These are phyloP conservation scores for Diploptera punctata DNA, from an alignment of 2,888 invertebrate genomes.

Conservation along the genomic window DNA sequence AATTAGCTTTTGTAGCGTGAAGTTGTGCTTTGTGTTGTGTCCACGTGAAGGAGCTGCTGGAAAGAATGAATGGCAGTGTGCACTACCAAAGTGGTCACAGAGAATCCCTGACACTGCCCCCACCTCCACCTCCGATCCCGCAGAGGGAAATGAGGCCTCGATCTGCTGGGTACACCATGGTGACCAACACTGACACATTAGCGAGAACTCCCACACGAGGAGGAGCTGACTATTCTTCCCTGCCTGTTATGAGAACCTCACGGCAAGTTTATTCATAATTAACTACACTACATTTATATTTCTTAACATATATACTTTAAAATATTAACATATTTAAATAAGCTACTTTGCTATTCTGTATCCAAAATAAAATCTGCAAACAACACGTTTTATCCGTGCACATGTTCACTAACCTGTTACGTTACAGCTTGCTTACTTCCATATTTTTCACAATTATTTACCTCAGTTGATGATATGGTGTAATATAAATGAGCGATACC, in stretches of 20 bases:
- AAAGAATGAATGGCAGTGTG: constrained; percentile 38
- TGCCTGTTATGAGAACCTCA: constrained; percentile 55
- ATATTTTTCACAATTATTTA: too few relatives aligned
- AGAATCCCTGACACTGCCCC: constrained; percentile 18
- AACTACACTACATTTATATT: too few relatives aligned
- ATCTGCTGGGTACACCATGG: constrained; percentile 42
- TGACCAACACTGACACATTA: constrained; percentile 25
- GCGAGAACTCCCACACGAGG: constrained; percentile 55
- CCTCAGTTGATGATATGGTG: too few relatives aligned
- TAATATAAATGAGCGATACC: too few relatives aligned
- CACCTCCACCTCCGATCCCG: constrained; percentile 44
- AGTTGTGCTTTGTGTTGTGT: background rate
- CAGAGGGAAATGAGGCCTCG: constrained; percentile 43
- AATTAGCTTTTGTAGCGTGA: background rate
- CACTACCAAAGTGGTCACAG: constrained; percentile 23
- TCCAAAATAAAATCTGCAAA: too few relatives aligned
- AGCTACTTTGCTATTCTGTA: too few relatives aligned
- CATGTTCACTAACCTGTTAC: too few relatives aligned
- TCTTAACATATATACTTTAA: too few relatives aligned
- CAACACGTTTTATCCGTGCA: too few relatives aligned
- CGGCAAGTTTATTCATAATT: too few relatives aligned
- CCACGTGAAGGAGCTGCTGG: constrained; percentile 44
- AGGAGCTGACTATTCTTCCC: constrained; percentile 56
- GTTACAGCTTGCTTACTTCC: too few relatives aligned
- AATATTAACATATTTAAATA: too few relatives aligned